These are phyloP conservation scores for Pangasianodon hypophthalmus DNA, from an alignment of 2,113 vertebrate species.

Conservation along the genomic window DNA sequence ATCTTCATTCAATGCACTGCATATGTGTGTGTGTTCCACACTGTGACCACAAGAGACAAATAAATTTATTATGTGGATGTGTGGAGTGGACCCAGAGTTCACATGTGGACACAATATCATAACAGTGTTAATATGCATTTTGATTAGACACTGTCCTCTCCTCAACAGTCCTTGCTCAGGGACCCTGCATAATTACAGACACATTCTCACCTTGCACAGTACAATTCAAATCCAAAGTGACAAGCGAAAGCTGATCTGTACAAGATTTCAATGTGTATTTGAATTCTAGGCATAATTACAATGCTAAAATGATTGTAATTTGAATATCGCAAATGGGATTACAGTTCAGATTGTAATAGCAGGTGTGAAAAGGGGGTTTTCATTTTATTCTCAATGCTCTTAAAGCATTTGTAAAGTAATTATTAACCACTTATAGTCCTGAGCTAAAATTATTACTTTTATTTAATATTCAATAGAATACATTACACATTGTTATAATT, in stretches of 20 bases:
- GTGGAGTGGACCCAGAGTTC: background rate
- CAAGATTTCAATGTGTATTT: background rate
- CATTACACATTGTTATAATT: conserved; percentile 14
- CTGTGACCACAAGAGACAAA: background rate
- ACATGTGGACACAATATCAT: background rate
- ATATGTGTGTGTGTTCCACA: background rate
- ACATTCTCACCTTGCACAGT: background rate
- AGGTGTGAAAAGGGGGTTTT: background rate
- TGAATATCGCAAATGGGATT: background rate
- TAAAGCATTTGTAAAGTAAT: background rate
- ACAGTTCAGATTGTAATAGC: background rate
- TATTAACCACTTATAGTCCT: background rate
- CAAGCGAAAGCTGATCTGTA: conserved; percentile 14
- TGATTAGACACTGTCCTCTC: conserved; percentile 5
- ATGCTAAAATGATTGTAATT: background rate
- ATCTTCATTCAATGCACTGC: background rate
- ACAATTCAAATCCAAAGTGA: conserved; percentile 12
- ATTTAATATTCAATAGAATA: conserved; percentile 1
- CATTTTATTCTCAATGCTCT: background rate
- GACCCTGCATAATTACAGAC: conserved; percentile 7
- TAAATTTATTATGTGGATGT: background rate
- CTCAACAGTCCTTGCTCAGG: background rate
- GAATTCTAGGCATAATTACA: conserved; percentile 11
- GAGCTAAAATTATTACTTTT: background rate
- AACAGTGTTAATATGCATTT: conserved; percentile 13